A percentile compares a stretch with the other conserved stretches of the same genome.
Evolutionary conservation across 2,888 invertebrate species (phyloP).

Genomic region (Hoplodrina ambigua): DNA sequence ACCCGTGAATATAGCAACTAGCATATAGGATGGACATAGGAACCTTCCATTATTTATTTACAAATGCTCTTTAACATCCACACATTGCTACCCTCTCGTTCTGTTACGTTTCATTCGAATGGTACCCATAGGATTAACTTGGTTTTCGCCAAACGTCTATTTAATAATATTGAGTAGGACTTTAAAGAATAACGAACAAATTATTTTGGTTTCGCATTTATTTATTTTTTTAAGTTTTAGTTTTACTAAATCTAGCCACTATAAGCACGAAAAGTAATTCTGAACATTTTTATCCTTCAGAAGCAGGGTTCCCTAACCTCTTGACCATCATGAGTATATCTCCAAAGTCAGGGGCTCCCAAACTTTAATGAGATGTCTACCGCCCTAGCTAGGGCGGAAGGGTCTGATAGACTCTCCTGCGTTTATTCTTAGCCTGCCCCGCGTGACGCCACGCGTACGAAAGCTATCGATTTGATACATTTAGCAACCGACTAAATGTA

Average conservation of each 20-base stretch:
- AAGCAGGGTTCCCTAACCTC: background rate
- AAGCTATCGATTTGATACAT: no score
- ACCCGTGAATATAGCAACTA: constrained; percentile 25
- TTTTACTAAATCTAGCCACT: no score
- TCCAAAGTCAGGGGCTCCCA: background rate
- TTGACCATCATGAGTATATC: constrained; percentile 9
- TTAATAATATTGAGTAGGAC: background rate
- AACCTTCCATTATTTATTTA: constrained; percentile 30
- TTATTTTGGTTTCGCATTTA: background rate
- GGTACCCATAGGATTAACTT: background rate
- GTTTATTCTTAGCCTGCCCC: no score
- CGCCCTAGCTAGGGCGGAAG: no score
- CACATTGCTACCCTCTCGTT: background rate
- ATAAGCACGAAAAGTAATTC: background rate
- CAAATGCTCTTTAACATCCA: constrained; percentile 32
- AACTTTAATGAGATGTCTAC: no score
- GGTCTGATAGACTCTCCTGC: no score
- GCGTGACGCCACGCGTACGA: no score
- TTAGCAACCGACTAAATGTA: no score
- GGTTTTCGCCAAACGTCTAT: background rate
- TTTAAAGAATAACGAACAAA: background rate
- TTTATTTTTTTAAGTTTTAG: no score
- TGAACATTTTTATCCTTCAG: background rate
- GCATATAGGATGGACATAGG: background rate
- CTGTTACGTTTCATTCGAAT: background rate